Conservation (phyloP, 2,888 invertebrate genomes). For the Eubasilissa splendida region DNA sequence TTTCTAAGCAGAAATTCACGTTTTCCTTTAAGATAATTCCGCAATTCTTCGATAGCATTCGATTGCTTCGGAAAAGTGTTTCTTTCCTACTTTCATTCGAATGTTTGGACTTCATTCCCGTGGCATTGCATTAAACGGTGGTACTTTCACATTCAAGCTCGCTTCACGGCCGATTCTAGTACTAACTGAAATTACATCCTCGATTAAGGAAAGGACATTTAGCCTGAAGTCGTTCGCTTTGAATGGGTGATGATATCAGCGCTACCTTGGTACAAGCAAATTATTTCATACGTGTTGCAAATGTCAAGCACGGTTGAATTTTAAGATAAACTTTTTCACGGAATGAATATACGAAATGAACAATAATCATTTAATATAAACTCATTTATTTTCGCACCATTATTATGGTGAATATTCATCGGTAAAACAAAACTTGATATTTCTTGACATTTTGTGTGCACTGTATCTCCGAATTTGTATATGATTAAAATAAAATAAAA, state of each 20-base stretch:
- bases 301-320: constrained; percentile 6
- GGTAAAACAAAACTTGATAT: too few species aligned
- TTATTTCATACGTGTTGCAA: constrained; percentile 21
- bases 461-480: too few species aligned
- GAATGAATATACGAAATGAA: too few species aligned
- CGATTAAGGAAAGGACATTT: constrained; percentile 26
- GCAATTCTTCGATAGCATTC: not conserved
- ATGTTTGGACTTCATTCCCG: not conserved
- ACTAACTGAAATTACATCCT: constrained; percentile 1
- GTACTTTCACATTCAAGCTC: not conserved
- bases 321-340: too few species aligned
- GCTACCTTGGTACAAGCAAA: not conserved
- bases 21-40: not conserved
- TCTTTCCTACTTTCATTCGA: not conserved
- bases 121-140: not conserved
- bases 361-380: too few species aligned
- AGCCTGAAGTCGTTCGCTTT: not conserved
- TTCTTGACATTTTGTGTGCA: too few species aligned
- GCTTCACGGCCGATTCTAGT: not conserved
- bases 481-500: too few species aligned
- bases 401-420: too few species aligned
- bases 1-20: too few species aligned
- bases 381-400: too few species aligned
- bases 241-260: constrained; percentile 12
- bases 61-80: not conserved